A percentile compares a stretch with the other conserved stretches of the same genome.
phyloP scores from a whole-genome alignment of 2,888 invertebrate genomes.

The Pristionchus entomophagus region DNA sequence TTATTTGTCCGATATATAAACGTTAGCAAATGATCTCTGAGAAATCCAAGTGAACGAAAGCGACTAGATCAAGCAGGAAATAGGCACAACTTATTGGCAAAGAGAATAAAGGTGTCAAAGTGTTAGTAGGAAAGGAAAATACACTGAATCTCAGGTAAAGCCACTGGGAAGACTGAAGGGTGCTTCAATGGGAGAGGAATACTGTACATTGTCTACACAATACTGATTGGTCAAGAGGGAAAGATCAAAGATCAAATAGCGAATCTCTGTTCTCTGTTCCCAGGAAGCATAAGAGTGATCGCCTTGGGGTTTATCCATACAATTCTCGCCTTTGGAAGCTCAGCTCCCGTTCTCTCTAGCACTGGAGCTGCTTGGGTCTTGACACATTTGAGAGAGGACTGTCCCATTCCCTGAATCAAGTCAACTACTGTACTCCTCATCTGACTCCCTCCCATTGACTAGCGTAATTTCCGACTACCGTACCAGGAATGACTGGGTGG shows the following conservation, averaged over 20 bases:
- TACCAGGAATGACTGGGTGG: conserved; percentile 79
- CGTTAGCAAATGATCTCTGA: conserved; percentile 29
- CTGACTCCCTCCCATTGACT: too few relatives aligned
- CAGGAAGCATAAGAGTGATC: conserved; percentile 93
- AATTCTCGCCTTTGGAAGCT: conserved; percentile 82
- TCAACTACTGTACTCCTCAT: not conserved
- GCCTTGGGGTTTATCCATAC: conserved; percentile 96
- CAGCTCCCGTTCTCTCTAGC: conserved; percentile 32
- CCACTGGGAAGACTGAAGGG: not conserved
- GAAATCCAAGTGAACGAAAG: not conserved
- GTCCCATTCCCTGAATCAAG: conserved; percentile 89
- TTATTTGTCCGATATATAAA: not conserved
- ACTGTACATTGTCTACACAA: conserved; percentile 31
- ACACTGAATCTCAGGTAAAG: conserved; percentile 10
- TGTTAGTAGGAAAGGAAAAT: not conserved
- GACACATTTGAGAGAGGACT: conserved; percentile 94
- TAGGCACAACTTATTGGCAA: conserved; percentile 31
- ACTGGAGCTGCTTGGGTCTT: conserved; percentile 88
- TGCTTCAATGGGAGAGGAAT: not conserved
- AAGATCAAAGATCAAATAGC: conserved; percentile 54
- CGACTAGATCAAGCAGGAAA: not conserved
- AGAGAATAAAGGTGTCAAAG: not conserved
- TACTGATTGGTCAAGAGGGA: conserved; percentile 2
- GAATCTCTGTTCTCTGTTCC: conserved; percentile 86
- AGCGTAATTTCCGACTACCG: too few relatives aligned